Evolutionary conservation across 2,888 invertebrate genomes (phyloP).

Genomic region (Gastrophysa polygoni): DNA sequence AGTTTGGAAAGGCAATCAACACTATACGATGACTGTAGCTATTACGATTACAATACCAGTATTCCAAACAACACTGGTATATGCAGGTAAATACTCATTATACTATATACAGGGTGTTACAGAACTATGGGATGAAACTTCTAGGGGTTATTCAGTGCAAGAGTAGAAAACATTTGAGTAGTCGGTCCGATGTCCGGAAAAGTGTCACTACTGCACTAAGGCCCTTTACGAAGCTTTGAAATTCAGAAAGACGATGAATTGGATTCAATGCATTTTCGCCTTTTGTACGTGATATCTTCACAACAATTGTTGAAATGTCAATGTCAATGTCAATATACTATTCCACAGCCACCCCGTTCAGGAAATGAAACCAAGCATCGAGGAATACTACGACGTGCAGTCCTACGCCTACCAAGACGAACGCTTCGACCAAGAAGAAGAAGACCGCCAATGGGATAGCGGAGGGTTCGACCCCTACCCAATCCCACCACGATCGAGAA

Average conservation of each 20-base stretch:
- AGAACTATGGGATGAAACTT: too few species aligned
- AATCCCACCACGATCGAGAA: conserved; percentile 37
- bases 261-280: too few species aligned
- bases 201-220: too few species aligned
- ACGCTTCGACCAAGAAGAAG: conserved; percentile 67
- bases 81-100: background rate
- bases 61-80: background rate
- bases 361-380: conserved; percentile 60
- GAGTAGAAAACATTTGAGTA: too few species aligned
- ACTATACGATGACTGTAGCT: conserved; percentile 74
- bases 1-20: conserved; percentile 83
- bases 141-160: too few species aligned
- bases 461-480: conserved; percentile 62
- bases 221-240: too few species aligned
- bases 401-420: conserved; percentile 69
- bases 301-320: too few species aligned
- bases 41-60: conserved; percentile 57
- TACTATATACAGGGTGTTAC: background rate
- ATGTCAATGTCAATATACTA: background rate
- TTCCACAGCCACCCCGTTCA: conserved; percentile 42
- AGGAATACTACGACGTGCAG: conserved; percentile 70
- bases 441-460: conserved; percentile 76
- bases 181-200: too few species aligned
- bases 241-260: too few species aligned
- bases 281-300: too few species aligned